phyloP scores from a whole-genome alignment of 2,113 vertebrate species.

The Spheniscus mendiculus region DNA sequence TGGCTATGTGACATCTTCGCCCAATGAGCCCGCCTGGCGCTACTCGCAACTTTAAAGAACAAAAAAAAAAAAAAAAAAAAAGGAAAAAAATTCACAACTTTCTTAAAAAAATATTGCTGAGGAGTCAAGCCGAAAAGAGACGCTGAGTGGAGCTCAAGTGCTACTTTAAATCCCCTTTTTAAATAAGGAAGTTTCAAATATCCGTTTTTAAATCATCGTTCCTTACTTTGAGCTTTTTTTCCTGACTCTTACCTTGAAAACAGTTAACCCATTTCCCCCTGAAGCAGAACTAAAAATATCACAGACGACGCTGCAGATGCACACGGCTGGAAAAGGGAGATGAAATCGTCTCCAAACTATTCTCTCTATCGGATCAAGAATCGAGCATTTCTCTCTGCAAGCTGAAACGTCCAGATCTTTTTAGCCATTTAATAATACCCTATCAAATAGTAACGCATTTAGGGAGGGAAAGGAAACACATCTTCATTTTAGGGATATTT shows the following conservation, averaged over 20 bases:
- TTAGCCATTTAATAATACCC: not conserved
- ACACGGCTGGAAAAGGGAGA: not conserved
- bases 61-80: not conserved
- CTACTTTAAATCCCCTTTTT: conserved; percentile 31
- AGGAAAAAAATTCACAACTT: not conserved
- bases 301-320: not conserved
- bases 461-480: not conserved
- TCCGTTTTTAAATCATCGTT: conserved; percentile 44
- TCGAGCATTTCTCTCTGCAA: not conserved
- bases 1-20: conserved; percentile 42
- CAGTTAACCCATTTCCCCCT: conserved; percentile 35
- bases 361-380: not conserved
- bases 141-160: conserved; percentile 64
- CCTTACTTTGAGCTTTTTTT: not conserved
- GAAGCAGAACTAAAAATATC: not conserved
- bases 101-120: not conserved
- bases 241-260: not conserved
- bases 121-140: conserved; percentile 48
- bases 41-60: conserved; percentile 7
- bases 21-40: not conserved
- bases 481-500: not conserved
- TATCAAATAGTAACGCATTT: not conserved
- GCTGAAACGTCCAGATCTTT: not conserved
- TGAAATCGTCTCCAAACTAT: not conserved
- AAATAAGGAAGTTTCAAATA: conserved; percentile 59